These are phyloP conservation scores for Xanthorhoe spadicearia DNA, from an alignment of 2,888 invertebrate species.

Conservation along the genomic window DNA sequence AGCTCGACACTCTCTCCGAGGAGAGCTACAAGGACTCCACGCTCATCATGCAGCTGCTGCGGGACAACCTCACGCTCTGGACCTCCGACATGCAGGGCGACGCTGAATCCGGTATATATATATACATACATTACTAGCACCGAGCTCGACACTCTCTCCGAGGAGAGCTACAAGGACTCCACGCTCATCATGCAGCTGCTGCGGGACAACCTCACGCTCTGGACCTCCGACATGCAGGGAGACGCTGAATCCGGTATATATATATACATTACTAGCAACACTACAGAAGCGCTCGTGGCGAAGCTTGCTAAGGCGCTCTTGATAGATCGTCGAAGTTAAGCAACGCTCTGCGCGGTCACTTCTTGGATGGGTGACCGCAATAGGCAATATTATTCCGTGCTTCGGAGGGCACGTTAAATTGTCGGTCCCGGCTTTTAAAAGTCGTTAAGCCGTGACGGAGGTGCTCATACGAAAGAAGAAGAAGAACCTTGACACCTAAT, in stretches of 20 bases:
- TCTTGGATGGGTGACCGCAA: too few relatives aligned
- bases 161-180: conserved; percentile 99
- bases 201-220: conserved; percentile 99
- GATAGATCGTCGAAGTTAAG: too few relatives aligned
- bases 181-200: conserved; percentile 99
- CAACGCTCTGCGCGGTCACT: too few relatives aligned
- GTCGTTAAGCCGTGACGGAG: too few relatives aligned
- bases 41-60: conserved; percentile 99
- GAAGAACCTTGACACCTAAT: background rate
- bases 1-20: conserved; percentile 98
- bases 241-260: conserved; percentile 90
- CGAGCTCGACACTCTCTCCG: conserved; percentile 98
- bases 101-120: conserved; percentile 85
- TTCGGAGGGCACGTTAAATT: too few relatives aligned
- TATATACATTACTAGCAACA: too few relatives aligned
- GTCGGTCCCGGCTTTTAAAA: too few relatives aligned
- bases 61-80: conserved; percentile 99
- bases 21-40: conserved; percentile 99
- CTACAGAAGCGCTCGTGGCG: too few relatives aligned
- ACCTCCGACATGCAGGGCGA: conserved; percentile 99
- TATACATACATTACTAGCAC: too few relatives aligned
- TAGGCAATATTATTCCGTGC: too few relatives aligned
- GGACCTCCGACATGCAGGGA: conserved; percentile 99
- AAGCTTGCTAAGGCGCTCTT: too few relatives aligned
- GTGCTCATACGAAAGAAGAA: too few relatives aligned